phyloP scores from a whole-genome alignment of 92 coral and sea anemone genomes.

The Zoanthus sociatus region DNA sequence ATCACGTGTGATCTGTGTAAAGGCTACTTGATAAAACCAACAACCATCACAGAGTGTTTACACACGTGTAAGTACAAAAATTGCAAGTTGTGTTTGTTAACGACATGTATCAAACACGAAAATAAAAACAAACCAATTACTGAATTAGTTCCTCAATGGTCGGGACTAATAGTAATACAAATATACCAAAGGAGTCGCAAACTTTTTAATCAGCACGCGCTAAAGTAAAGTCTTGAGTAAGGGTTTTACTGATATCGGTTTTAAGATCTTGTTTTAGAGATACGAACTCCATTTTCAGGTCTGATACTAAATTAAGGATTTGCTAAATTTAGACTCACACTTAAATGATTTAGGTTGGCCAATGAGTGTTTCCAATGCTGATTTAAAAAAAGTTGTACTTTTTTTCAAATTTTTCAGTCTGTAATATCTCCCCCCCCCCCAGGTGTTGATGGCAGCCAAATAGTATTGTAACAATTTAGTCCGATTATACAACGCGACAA shows the following conservation, averaged over 20 bases:
- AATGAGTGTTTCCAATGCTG: not conserved
- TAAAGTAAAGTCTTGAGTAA: not conserved
- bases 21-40: slow-evolving; percentile 87
- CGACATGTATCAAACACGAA: slow-evolving; percentile 28
- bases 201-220: not conserved
- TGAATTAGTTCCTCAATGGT: not conserved
- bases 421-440: not conserved
- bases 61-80: slow-evolving; percentile 85
- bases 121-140: not conserved
- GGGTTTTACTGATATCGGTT: no score
- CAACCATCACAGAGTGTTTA: slow-evolving; percentile 85
- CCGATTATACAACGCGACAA: slow-evolving; percentile 5
- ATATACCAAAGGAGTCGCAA: not conserved
- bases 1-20: slow-evolving; percentile 83
- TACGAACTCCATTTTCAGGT: not conserved
- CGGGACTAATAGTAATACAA: not conserved
- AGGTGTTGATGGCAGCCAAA: not conserved
- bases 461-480: slow-evolving; percentile 10
- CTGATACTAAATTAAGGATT: not conserved
- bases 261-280: not conserved
- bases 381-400: no score
- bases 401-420: no score
- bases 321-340: not conserved
- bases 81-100: not conserved
- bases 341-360: no score